phyloP scores from a whole-genome alignment of 2,113 vertebrate species.

The human (Homo sapiens) region DNA sequence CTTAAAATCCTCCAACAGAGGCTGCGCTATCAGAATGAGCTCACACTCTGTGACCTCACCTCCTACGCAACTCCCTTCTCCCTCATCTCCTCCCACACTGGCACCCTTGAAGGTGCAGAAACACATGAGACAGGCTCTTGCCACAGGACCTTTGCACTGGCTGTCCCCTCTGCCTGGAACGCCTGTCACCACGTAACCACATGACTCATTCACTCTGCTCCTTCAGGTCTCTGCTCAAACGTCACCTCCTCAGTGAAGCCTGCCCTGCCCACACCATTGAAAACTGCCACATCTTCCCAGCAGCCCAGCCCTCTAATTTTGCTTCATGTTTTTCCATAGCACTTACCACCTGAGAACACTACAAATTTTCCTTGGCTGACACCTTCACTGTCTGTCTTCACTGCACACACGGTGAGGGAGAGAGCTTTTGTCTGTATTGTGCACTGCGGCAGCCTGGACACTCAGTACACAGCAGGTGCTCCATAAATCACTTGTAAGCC shows the following conservation, averaged over 20 bases:
- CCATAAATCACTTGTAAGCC: neutral
- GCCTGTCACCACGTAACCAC: neutral
- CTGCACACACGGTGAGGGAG: neutral
- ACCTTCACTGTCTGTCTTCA: neutral
- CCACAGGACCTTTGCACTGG: neutral
- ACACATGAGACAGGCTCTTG: neutral
- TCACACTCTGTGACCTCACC: neutral
- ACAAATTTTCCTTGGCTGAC: neutral
- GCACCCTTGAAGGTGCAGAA: neutral
- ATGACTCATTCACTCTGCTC: neutral
- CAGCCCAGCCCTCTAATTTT: accelerated
- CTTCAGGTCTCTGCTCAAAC: neutral
- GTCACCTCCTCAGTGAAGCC: neutral
- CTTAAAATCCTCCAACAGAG: neutral
- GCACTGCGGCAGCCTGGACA: neutral
- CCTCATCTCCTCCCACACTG: neutral
- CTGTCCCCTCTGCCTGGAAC: neutral
- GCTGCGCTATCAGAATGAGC: neutral
- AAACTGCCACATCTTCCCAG: neutral
- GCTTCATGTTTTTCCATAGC: neutral
- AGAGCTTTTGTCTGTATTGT: neutral
- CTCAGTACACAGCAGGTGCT: neutral
- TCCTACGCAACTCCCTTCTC: neutral
- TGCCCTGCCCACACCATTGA: neutral
- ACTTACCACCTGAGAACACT: neutral